Conservation (phyloP, 2,888 invertebrate genomes). For the Antheraea assamensis region DNA sequence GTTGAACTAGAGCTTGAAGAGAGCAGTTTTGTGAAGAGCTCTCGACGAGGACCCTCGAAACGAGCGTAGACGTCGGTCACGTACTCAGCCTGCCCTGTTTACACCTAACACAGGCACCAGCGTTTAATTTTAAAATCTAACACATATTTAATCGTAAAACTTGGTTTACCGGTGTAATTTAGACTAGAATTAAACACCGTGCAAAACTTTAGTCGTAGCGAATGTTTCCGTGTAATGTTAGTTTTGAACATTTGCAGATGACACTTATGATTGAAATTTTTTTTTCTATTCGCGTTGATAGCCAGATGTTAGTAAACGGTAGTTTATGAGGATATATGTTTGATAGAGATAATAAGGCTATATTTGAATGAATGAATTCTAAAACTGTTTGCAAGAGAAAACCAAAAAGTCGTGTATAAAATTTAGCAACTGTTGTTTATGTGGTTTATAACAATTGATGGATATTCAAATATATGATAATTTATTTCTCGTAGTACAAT, state of each 20-base stretch:
- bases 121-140: conserved; percentile 26
- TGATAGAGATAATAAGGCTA: neutral
- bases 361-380: too few relatives aligned
- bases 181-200: neutral
- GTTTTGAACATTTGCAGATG: too few relatives aligned
- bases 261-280: too few relatives aligned
- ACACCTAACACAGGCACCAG: conserved; percentile 54
- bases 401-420: neutral
- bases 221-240: too few relatives aligned
- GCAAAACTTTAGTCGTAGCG: too few relatives aligned
- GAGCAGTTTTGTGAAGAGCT: conserved; percentile 69
- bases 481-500: too few relatives aligned
- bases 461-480: too few relatives aligned
- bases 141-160: neutral
- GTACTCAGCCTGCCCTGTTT: conserved; percentile 62
- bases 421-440: too few relatives aligned
- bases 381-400: neutral
- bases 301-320: too few relatives aligned
- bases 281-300: too few relatives aligned
- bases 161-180: neutral
- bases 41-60: conserved; percentile 59
- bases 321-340: neutral
- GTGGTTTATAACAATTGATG: too few relatives aligned
- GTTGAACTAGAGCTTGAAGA: conserved; percentile 60
- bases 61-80: conserved; percentile 58